Evolutionary conservation across 2,888 invertebrate species (phyloP).

Genomic region (Apodemia mormo): DNA sequence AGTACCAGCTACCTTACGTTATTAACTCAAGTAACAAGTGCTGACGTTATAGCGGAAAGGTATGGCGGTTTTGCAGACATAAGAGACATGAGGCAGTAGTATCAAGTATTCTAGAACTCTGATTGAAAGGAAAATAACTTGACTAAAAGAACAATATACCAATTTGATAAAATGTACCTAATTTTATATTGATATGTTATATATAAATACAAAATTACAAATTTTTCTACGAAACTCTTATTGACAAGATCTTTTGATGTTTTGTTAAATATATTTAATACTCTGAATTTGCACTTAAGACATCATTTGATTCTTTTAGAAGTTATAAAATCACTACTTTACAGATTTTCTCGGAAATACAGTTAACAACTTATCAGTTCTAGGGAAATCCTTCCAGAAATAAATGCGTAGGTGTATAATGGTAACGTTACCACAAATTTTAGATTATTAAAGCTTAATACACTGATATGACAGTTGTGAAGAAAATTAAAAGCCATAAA

Average conservation of each 20-base stretch:
- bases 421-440: background rate
- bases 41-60: too few species aligned
- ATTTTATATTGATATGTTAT: background rate
- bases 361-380: background rate
- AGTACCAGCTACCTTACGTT: too few species aligned
- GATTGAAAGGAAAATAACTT: too few species aligned
- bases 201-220: background rate
- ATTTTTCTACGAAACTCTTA: background rate
- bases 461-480: background rate
- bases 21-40: too few species aligned
- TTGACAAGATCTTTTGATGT: background rate
- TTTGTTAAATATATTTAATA: background rate
- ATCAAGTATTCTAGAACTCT: too few species aligned
- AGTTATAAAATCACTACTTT: constrained; percentile 2
- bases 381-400: background rate
- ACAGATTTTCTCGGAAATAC: background rate
- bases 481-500: constrained; percentile 15
- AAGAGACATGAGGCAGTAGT: too few species aligned
- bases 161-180: too few species aligned
- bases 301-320: background rate
- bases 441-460: constrained; percentile 13
- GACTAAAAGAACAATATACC: too few species aligned
- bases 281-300: background rate
- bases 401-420: background rate
- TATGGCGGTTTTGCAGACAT: too few species aligned